Evolutionary conservation across 2,113 vertebrate species (phyloP), one percentile per base, ranked within the genome.

Genomic region (Burhinus bistriatus): DNA sequence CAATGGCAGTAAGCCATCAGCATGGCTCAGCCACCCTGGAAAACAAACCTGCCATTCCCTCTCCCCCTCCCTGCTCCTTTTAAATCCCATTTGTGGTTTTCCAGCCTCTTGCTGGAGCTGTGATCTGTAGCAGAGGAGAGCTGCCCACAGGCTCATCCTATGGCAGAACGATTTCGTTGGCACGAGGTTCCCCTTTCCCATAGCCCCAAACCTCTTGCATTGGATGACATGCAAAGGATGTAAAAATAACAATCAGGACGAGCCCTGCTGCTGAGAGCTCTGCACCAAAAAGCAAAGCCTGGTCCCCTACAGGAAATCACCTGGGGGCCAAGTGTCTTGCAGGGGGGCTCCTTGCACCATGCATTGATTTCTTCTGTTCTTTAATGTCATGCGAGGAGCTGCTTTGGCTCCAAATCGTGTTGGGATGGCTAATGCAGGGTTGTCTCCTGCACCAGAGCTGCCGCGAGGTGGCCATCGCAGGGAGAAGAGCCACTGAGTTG

Each of bases 31-130:
- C 65, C 44, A 15, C 79, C 38, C 88, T 95, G 91, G 42, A 93
- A 96, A 86, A 97, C 89, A 96, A 96, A 89, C 79, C 76, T 86
- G 94, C 58, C 13, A 6, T 65, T 88, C 82, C 72, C 40, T 93
- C 66, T 52, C 66, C 62, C 40, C 30, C 40, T 90, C 59, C 64
- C 72, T 61, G 45, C 70, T 95, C 75, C 78, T 76, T 68, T 91
- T 21, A 78, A 92, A 86, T 90, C 80, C 89, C 36, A 1, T n/a
- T 44, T 47, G 91, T 52, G 91, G 80, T 57, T 86, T 65, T 55
- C 25, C 66, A 88, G 71, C 62, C 52, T 76, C 65, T 44, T 6
- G 2, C 40, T 16, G 45, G 55, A 82, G 85, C 87, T 52, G 49
- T 1, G 58, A 83, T 72, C 58, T 14, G 16, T 1, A 1, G 68